Evolutionary conservation across 1,140 invertebrate species (phyloP).

Genomic region (Sminthurides bifidus): DNA sequence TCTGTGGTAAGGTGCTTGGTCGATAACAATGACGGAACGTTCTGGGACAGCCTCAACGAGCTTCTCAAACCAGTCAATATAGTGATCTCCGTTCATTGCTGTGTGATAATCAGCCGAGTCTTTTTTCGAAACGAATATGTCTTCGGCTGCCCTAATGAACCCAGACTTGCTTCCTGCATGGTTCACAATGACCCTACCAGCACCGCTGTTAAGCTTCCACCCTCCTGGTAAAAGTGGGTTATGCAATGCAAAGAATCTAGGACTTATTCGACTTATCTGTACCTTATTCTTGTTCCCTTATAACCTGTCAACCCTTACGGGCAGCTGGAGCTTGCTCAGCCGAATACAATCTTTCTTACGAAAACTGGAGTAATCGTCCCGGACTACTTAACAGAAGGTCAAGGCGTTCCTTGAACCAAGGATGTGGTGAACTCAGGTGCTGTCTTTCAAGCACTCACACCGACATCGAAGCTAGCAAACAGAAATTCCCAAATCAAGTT

Average conservation of each 20-base stretch:
- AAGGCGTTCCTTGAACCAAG: too few species aligned
- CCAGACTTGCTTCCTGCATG: slow-evolving; percentile 10
- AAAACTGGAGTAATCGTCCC: too few species aligned
- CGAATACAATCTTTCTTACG: too few species aligned
- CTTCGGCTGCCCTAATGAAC: slow-evolving; percentile 2
- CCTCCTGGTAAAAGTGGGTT: background rate
- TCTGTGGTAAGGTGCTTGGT: slow-evolving; percentile 15
- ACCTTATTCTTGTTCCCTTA: too few species aligned
- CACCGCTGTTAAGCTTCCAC: slow-evolving; percentile 7
- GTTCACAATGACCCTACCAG: slow-evolving; percentile 13
- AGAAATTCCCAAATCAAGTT: too few species aligned
- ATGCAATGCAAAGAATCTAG: background rate
- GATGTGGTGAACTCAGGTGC: too few species aligned
- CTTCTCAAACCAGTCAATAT: slow-evolving; percentile 5
- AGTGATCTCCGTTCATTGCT: slow-evolving; percentile 15
- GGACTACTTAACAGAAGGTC: too few species aligned
- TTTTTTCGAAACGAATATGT: slow-evolving; percentile 16
- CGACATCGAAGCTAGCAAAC: too few species aligned
- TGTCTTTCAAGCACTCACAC: too few species aligned
- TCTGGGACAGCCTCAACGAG: slow-evolving; percentile 2
- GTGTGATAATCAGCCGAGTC: slow-evolving; percentile 15
- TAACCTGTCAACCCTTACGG: too few species aligned
- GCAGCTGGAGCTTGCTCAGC: too few species aligned
- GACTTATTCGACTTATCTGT: too few species aligned
- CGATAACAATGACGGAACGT: slow-evolving; percentile 8